These are phyloP conservation scores for Metellina segmentata DNA, from an alignment of 2,888 invertebrate genomes.

Conservation along the genomic window DNA sequence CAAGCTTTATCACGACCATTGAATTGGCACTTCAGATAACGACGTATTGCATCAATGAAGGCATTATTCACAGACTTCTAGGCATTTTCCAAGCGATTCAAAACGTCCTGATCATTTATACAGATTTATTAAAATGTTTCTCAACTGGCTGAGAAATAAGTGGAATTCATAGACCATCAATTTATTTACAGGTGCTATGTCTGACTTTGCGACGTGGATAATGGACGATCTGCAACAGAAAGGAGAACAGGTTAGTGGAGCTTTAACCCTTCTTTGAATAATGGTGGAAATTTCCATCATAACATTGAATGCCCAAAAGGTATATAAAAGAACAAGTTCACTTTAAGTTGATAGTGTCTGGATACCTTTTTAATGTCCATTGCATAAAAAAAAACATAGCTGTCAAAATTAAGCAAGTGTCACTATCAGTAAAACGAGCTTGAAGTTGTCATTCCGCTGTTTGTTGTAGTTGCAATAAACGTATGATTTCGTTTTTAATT, in stretches of 20 bases:
- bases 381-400: too few species aligned
- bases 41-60: conserved; percentile 59
- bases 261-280: too few species aligned
- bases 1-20: conserved; percentile 72
- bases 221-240: conserved; percentile 71
- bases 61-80: conserved; percentile 46
- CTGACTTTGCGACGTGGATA: conserved; percentile 75
- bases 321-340: too few species aligned
- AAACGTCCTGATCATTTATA: neutral
- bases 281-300: too few species aligned
- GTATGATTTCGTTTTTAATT: too few species aligned
- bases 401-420: too few species aligned
- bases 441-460: too few species aligned
- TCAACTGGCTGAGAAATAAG: neutral
- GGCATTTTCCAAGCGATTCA: conserved; percentile 15
- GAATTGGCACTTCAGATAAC: conserved; percentile 76
- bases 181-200: conserved; percentile 38
- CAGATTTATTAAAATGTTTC: neutral
- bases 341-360: too few species aligned
- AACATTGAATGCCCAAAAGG: too few species aligned
- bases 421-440: too few species aligned
- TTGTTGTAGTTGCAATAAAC: too few species aligned
- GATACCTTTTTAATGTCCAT: too few species aligned
- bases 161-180: neutral
- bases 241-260: neutral